Percentiles rank a stretch among this genome's conserved stretches.
Evolutionary conservation across 2,113 vertebrate genomes (phyloP).

Genomic region (Callipepla squamata): DNA sequence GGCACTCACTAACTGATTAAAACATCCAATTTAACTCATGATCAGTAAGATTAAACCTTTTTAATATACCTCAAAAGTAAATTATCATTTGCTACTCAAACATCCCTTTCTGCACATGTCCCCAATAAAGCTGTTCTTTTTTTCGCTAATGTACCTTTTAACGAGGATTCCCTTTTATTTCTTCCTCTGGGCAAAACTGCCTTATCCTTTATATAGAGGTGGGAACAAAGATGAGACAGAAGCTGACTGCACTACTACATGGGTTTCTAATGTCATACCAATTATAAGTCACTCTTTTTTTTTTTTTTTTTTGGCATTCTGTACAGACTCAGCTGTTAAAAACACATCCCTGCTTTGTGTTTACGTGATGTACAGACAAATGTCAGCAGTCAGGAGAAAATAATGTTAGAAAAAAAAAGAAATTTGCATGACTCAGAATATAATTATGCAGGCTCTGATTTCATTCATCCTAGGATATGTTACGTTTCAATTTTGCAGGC

Average conservation of each 20-base stretch:
- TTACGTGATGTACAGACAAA: constrained; percentile 61
- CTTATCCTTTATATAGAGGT: constrained; percentile 75
- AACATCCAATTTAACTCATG: constrained; percentile 92
- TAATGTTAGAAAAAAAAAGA: constrained; percentile 26
- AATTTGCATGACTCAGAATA: constrained; percentile 36
- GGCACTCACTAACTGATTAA: constrained; percentile 86
- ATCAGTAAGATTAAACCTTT: constrained; percentile 92
- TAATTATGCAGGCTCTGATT: neutral
- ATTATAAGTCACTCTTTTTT: constrained; percentile 64
- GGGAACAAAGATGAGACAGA: constrained; percentile 75
- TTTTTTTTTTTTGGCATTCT: constrained; percentile 5
- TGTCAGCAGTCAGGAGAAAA: constrained; percentile 35
- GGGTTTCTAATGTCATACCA: constrained; percentile 71
- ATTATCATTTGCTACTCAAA: constrained; percentile 84
- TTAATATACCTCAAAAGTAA: constrained; percentile 87
- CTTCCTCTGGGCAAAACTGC: constrained; percentile 81
- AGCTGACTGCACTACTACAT: constrained; percentile 64
- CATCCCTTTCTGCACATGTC: constrained; percentile 72
- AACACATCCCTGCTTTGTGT: constrained; percentile 44
- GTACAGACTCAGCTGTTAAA: constrained; percentile 58
- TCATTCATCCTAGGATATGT: neutral
- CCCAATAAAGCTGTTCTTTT: constrained; percentile 76
- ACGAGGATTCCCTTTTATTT: constrained; percentile 79
- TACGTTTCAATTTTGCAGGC: neutral
- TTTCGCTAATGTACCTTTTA: constrained; percentile 81